Base-by-base conservation (phyloP, 2,888 invertebrate genomes). In the Matsumyia berberina region DNA sequence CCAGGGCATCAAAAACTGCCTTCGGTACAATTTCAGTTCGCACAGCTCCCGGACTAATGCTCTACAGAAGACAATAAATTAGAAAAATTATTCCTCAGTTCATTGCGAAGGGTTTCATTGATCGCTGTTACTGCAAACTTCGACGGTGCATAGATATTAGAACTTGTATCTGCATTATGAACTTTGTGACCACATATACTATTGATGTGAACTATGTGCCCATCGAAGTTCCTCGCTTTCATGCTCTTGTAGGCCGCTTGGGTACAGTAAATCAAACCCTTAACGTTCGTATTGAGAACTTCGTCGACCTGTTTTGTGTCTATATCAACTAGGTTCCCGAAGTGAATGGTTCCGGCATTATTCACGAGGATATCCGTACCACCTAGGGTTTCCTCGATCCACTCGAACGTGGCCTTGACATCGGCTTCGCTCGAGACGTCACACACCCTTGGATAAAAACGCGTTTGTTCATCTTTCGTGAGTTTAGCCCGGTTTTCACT, bases 341-440 rank as follows among this genome's bases (percentile, higher is more conserved):
- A 78, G 4, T 73, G 44, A 0, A 6, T 15, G 86, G 37, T n/a
- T 1, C 93, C 94, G 0, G 94, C 94, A 88, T 93, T 94, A 87
- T 94, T 94, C 2, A 94, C 88, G 51, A 94, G 91, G 2, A 94
- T 92, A 87, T 94, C 93, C 5, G 93, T 91, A 0, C 93, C 93
- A 0, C 94, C 94, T 0, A 93, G 87, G 4, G 91, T 89, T 1
- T 89, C 79, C 15, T 93, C 92, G 46, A 93, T 91, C 89, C 90
- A 91, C 17, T 90, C 88, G 88, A 94, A 94, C 46, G 93, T 92
- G 0, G 88, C 88, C 35, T 92, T 86, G 11, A 94, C 93, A 0
- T 94, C 92, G 0, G 92, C 90, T 73, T 93, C 92, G 11, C 92
- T 92, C 0, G 90, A 90, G 0, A 94, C 88, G 87, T 94, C 94